Evolutionary conservation across 2,888 invertebrate species (phyloP).

Genomic region (Tetragonula carbonaria): DNA sequence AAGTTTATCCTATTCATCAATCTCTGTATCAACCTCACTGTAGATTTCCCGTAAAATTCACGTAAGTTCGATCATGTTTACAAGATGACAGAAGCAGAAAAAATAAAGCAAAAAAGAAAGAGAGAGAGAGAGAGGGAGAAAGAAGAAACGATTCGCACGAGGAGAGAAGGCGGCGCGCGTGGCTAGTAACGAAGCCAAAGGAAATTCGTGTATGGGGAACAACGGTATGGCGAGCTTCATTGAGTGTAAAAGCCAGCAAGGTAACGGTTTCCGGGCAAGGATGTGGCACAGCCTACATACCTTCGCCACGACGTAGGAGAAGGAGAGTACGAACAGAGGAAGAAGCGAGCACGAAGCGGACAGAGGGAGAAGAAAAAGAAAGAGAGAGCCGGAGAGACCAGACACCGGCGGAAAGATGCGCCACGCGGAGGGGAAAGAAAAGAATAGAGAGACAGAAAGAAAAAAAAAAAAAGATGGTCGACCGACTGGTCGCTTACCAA

Average conservation of each 20-base stretch:
- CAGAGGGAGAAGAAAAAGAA: constrained; percentile 52
- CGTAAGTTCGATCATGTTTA: background rate
- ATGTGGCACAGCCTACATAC: constrained; percentile 84
- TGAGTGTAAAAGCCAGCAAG: constrained; percentile 79
- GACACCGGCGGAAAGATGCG: constrained; percentile 37
- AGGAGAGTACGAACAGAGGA: constrained; percentile 58
- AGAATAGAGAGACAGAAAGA: constrained; percentile 48
- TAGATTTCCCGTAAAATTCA: background rate
- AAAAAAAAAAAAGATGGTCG: constrained; percentile 36
- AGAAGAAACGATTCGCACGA: background rate
- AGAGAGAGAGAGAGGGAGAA: background rate
- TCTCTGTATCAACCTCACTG: background rate
- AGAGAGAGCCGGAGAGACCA: constrained; percentile 24
- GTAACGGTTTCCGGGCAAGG: constrained; percentile 83
- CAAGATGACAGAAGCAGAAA: too few species aligned
- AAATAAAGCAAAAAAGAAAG: too few species aligned
- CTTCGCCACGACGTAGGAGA: constrained; percentile 75
- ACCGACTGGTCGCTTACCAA: constrained; percentile 20
- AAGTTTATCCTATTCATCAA: too few species aligned
- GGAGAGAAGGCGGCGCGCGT: constrained; percentile 20
- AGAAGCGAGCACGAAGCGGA: constrained; percentile 41
- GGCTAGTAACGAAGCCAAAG: constrained; percentile 64
- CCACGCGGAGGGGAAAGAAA: constrained; percentile 30
- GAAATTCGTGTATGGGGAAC: constrained; percentile 81
- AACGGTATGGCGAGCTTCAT: constrained; percentile 81